phyloP scores from a whole-genome alignment of 2,113 vertebrate genomes.

The Meleagris gallopavo region DNA sequence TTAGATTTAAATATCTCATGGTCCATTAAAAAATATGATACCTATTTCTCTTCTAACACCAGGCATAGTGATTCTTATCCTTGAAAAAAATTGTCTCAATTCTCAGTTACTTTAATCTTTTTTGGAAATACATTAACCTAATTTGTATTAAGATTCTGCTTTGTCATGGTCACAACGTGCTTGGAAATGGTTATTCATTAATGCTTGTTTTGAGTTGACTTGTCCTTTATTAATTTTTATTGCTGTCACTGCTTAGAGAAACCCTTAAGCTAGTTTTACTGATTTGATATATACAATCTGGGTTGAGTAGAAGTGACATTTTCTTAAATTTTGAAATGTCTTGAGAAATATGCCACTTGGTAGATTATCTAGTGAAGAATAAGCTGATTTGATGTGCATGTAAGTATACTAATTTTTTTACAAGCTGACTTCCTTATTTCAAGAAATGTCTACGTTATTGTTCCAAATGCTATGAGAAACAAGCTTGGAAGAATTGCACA shows the following conservation, averaged over 20 bases:
- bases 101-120: background rate
- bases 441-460: background rate
- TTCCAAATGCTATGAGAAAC: background rate
- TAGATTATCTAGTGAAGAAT: background rate
- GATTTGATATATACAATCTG: background rate
- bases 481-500: background rate
- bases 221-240: background rate
- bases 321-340: constrained; percentile 12
- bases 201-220: background rate
- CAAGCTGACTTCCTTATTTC: background rate
- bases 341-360: background rate
- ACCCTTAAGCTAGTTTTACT: background rate
- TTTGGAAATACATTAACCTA: background rate
- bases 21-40: background rate
- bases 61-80: background rate
- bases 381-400: background rate
- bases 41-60: background rate
- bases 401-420: background rate
- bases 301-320: background rate
- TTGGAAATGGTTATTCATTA: background rate
- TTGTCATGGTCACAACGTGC: background rate
- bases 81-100: background rate
- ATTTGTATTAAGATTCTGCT: background rate
- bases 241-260: background rate
- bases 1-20: background rate